Conservation (phyloP, 2,797 vertebrate genomes). For the Channa striata region DNA sequence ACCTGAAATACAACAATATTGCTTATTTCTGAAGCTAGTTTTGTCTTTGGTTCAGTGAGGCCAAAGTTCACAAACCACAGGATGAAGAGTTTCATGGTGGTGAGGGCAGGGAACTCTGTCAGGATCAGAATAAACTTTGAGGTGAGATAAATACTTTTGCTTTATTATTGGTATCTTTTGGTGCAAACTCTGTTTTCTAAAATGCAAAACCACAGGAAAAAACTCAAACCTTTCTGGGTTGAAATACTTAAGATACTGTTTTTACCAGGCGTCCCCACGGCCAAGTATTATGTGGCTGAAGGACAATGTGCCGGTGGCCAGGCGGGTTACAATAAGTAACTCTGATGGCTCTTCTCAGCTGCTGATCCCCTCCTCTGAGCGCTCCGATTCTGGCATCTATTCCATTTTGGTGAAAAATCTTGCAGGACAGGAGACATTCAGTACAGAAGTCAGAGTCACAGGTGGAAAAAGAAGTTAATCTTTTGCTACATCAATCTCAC, state of each 20-base stretch:
- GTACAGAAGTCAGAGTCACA: slow-evolving; percentile 86
- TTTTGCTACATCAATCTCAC: neutral
- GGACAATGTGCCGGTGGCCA: slow-evolving; percentile 84
- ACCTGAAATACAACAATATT: too few relatives aligned
- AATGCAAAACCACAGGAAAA: neutral
- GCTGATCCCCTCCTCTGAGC: slow-evolving; percentile 85
- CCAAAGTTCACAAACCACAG: slow-evolving; percentile 86
- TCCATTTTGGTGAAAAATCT: slow-evolving; percentile 81
- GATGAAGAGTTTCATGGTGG: slow-evolving; percentile 82
- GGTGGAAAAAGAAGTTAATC: slow-evolving; percentile 75
- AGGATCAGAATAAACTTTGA: slow-evolving; percentile 87
- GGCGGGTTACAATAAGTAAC: slow-evolving; percentile 76
- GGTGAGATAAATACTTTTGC: slow-evolving; percentile 68
- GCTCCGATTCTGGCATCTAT: slow-evolving; percentile 86
- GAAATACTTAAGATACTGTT: slow-evolving; percentile 9
- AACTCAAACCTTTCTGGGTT: neutral
- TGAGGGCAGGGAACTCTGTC: slow-evolving; percentile 86
- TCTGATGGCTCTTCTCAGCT: slow-evolving; percentile 83
- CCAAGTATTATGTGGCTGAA: slow-evolving; percentile 88
- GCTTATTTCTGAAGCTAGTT: neutral
- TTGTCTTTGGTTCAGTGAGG: slow-evolving; percentile 74
- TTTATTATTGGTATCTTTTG: neutral
- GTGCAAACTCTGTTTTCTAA: neutral
- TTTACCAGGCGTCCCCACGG: slow-evolving; percentile 84
- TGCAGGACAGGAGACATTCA: slow-evolving; percentile 82